Base-by-base conservation (phyloP, 1,140 invertebrate species). In the Latrodectus geometricus region DNA sequence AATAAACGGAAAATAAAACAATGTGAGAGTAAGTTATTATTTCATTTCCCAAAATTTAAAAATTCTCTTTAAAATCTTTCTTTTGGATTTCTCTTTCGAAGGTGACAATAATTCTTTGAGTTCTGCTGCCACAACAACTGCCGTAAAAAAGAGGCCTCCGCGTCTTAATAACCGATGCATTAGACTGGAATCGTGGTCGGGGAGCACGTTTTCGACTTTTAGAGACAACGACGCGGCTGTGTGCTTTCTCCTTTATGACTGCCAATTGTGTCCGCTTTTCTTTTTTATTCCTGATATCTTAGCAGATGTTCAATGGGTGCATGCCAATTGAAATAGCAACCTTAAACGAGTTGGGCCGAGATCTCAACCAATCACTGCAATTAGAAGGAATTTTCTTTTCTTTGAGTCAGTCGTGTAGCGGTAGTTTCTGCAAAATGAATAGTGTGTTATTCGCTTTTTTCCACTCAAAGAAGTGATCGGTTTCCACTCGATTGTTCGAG, bases 201-300 rank as follows among this genome's bases (percentile, higher is more conserved):
- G n/a, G n/a, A n/a, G 80, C 80, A 82, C 80, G 80, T 73, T 82
- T 82, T n/a, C n/a, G n/a, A n/a, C 68, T 52, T 82, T 73, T n/a
- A n/a, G n/a, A 69, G 80, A 82, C 80, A 82, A 82, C 48, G 80
- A n/a, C 48, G 21, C 17, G 52, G 21, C 78, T 80, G 78, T 82
- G 50, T 82, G 80, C 23, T 73, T 48, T 23, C 15, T 15, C 15
- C 49, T 78, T 68, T n/a, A 69, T 23, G 0, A 8, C 68, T 1
- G 17, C 21, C n/a, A 69, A 23, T 69, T 23, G 21, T 69, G 68
- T 69, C 68, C 68, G 20, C 9, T 21, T 21, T n/a, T 69, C 52
- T 76, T 54, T 54, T 35, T 54, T 54, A 20, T 56, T 21, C 4
- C n/a, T 48, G 11, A 73, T 4, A 48, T 9, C 14, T 14, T n/a